A percentile compares a stretch with the other conserved stretches of the same genome.
Evolutionary conservation across 2,113 vertebrate species (phyloP).

Genomic region (Podiceps cristatus): DNA sequence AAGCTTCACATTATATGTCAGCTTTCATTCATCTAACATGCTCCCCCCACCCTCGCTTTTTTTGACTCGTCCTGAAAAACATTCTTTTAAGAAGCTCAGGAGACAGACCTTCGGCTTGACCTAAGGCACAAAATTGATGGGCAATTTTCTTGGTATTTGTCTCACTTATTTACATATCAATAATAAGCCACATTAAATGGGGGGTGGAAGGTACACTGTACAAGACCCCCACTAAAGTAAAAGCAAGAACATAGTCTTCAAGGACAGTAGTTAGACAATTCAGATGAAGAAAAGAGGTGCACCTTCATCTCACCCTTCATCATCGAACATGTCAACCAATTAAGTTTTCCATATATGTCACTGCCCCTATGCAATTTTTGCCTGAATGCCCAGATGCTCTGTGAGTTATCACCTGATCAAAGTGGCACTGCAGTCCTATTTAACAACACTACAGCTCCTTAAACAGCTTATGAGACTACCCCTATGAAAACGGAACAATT

Average conservation of each 20-base stretch:
- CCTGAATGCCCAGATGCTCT: not conserved
- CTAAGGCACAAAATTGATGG: not conserved
- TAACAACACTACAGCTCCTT: not conserved
- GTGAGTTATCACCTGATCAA: rapidly evolving
- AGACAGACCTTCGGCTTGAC: not conserved
- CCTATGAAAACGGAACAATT: rapidly evolving
- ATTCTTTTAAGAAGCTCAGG: not conserved
- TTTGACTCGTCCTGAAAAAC: not conserved
- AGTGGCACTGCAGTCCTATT: not conserved
- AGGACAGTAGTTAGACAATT: too few relatives aligned
- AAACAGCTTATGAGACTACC: not conserved
- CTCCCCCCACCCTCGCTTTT: not conserved
- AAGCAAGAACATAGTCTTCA: rapidly evolving
- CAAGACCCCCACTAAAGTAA: not conserved
- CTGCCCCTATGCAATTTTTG: not conserved
- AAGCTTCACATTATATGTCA: not conserved
- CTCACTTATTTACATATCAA: too few relatives aligned
- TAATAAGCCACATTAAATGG: rapidly evolving
- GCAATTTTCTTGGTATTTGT: not conserved
- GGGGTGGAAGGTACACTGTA: not conserved
- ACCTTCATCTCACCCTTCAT: not conserved
- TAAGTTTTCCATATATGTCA: rapidly evolving
- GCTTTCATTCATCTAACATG: not conserved
- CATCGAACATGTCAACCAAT: rapidly evolving
- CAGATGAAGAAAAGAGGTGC: rapidly evolving